Base-by-base conservation (phyloP, 1,140 invertebrate species). In the Brachionus calyciflorus region DNA sequence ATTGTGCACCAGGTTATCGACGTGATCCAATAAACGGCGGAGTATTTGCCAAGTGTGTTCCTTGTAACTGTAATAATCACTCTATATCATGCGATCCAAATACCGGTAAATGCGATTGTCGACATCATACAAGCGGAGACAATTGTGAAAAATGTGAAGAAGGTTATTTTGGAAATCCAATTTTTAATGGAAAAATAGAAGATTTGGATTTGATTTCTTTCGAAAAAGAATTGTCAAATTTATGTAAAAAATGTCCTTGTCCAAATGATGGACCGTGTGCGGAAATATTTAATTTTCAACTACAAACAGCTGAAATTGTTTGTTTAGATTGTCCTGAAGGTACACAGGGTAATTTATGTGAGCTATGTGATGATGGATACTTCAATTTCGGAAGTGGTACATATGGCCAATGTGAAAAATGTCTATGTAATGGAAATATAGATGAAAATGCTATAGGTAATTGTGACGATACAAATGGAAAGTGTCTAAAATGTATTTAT, bases 401-500 rank as follows among this genome's bases (percentile, higher is more conserved):
- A 17, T 46, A 48, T 40, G 92, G 83, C 40, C 83, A 87, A 1
- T 99, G 96, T 82, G 87, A 89, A 79, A 88, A 89, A 77, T 99
- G 96, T 82, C 91, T 93, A 53, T 99, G 96, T 81, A 98, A 95
- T 82, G 90, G 90, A 24, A 98, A 99, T 81, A 93, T 98, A 40
- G 96, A 98, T 83, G 88, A 90, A 0, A 97, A 85, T 78, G 82
- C 83, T 70, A 81, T 85, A 26, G 81, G 79, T 1, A 86, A 85
- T 79, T 85, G 84, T 80, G 81, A 85, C 76, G 79, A 93, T 40
- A 91, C 91, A 14, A 94, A 91, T 26, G 96, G 96, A 49, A 91
- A 95, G 82, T 99, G 96, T 88, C 84, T 96, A 0, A 98, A 96
- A 82, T 99, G 96, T 83, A 94, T 98, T 76, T 92, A 97, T 82